A percentile compares a stretch with the other conserved stretches of the same genome.
Evolutionary conservation across 64 coral and sea anemone genomes (phyloP).

Genomic region (Stichodactyla mertensii): DNA sequence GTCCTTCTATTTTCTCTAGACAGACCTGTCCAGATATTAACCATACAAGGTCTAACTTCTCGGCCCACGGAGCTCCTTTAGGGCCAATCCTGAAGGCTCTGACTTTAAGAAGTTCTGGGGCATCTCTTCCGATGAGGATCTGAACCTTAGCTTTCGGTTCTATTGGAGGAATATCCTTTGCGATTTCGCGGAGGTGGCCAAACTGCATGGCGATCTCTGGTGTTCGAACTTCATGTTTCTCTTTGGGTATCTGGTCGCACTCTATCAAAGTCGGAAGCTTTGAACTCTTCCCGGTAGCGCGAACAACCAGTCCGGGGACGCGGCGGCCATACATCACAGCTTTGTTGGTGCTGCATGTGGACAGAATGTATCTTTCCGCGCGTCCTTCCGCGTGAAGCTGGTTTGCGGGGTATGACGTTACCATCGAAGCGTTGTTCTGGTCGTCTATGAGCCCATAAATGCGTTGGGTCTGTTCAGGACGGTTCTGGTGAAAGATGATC

Average conservation of each 20-base stretch:
- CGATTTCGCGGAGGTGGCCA: conserved; percentile 3
- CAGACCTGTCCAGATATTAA: conserved; percentile 26
- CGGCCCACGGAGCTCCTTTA: conserved; percentile 3
- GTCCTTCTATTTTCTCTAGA: conserved; percentile 27
- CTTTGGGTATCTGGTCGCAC: conserved; percentile 18
- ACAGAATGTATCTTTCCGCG: neutral
- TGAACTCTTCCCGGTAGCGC: neutral
- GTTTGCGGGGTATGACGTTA: neutral
- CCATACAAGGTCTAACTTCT: conserved; percentile 6
- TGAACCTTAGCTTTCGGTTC: neutral
- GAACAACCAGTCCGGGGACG: neutral
- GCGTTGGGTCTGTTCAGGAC: neutral
- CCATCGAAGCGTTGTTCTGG: conserved; percentile 30
- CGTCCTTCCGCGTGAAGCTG: neutral
- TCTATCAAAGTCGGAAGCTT: conserved; percentile 23
- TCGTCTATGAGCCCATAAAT: neutral
- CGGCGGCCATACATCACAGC: conserved; percentile 16
- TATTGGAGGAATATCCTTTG: conserved; percentile 7
- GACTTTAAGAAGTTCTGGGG: conserved; percentile 19
- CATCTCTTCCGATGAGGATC: conserved; percentile 13
- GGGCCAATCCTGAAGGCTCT: conserved; percentile 11
- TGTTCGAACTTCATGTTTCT: conserved; percentile 10
- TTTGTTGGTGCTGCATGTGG: conserved; percentile 1
- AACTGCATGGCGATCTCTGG: neutral
- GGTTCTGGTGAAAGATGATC: conserved; percentile 19